Base-by-base conservation (phyloP, 1,140 invertebrate species). In the Andrena cerasifolii region DNA sequence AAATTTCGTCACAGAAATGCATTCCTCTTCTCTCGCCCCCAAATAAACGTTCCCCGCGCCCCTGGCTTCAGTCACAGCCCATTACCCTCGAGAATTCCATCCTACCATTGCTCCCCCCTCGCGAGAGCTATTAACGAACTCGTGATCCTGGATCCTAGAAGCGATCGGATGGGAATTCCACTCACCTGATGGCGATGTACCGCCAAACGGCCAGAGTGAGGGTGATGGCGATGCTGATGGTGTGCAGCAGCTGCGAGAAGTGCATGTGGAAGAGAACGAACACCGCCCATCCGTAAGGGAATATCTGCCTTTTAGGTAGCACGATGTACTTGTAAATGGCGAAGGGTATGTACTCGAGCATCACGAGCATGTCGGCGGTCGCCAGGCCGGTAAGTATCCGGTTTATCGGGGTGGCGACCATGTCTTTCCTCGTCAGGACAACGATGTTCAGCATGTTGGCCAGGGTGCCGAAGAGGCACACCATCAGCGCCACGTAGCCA, bases 401-500 rank as follows among this genome's bases (percentile, higher is more conserved):
- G 88, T 98, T 98, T 65, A 98, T 97, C 0, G 97, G 96, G 0
- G 96, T 95, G 49, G 94, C 92, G 4, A 95, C 94, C 94, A 98
- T 96, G 78, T 97, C 96, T 80, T 96, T 96, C 43, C 97, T 93
- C 0, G 98, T 98, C 31, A 99, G 90, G 1, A 99, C 97, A 3
- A 96, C 95, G 47, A 99, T 96, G 88, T 98, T 99, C 45, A 98
- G 92, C 16, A 97, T 92, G 88, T 99, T 99, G n/a, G 97, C 96
- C 66, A 98, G 92, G 49, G 96, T 96, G 26, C 98, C 98, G 83
- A 98, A 97, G 28, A 97, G 90, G 89, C 98, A 99, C 3, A 99
- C 96, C 2, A 94, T 85, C 2, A 97, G 90, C 21, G 95, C 94
- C 21, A 96, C 87, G 89, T 96, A 96, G 1, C 96, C 95, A 89